phyloP scores from a whole-genome alignment of 2,113 vertebrate species.

The Calidris pygmaea region DNA sequence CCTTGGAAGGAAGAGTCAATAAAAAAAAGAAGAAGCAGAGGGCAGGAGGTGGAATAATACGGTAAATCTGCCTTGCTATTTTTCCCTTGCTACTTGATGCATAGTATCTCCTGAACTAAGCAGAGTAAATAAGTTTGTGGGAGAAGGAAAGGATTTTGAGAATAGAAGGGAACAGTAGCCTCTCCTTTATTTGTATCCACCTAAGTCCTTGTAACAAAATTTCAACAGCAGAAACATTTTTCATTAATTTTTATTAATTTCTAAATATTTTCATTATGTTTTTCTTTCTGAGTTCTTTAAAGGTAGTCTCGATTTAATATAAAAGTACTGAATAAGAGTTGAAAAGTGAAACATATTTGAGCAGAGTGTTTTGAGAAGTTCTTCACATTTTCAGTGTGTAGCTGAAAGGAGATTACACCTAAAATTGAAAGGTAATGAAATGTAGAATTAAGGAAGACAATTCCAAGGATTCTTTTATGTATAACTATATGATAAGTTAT shows the following conservation, averaged over 20 bases:
- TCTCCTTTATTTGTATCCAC: neutral
- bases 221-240: neutral
- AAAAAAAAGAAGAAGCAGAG: neutral
- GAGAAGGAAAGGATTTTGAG: neutral
- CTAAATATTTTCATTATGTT: neutral
- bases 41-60: neutral
- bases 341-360: neutral
- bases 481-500: neutral
- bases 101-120: neutral
- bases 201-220: neutral
- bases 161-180: neutral
- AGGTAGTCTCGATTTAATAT: neutral
- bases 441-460: neutral
- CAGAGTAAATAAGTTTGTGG: neutral
- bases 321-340: neutral
- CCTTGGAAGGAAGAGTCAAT: neutral
- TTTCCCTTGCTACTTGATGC: neutral
- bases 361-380: neutral
- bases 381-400: neutral
- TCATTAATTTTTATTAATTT: neutral
- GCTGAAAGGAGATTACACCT: neutral
- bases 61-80: neutral
- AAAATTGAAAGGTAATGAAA: neutral
- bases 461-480: neutral
- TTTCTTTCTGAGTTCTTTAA: neutral